Evolutionary conservation across 2,888 invertebrate species (phyloP).

Genomic region (Micoletzkya japonica): DNA sequence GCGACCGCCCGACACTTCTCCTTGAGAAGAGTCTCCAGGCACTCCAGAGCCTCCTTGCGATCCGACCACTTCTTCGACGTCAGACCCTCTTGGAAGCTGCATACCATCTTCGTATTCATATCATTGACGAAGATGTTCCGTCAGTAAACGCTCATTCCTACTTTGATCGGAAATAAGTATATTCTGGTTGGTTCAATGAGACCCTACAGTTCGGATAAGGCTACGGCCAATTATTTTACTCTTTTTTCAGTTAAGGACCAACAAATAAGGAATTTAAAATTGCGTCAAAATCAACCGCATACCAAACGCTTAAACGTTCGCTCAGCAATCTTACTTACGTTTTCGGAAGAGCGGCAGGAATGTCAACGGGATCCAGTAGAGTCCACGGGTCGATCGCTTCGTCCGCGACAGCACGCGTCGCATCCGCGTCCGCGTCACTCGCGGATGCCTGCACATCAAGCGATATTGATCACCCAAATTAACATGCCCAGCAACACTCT

Average conservation of each 20-base stretch:
- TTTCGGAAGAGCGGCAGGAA: too few relatives aligned
- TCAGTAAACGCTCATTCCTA: too few relatives aligned
- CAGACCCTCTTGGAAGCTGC: constrained; percentile 89
- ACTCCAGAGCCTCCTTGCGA: constrained; percentile 95
- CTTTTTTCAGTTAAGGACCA: not conserved
- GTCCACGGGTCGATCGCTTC: constrained; percentile 83
- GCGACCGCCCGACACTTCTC: not conserved
- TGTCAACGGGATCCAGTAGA: constrained; percentile 85
- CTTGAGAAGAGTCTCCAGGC: constrained; percentile 29
- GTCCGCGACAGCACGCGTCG: constrained; percentile 20
- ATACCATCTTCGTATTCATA: constrained; percentile 75
- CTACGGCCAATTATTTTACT: too few relatives aligned
- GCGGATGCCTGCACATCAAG: not conserved
- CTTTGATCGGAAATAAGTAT: too few relatives aligned
- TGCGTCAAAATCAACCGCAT: too few relatives aligned
- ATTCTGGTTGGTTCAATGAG: too few relatives aligned
- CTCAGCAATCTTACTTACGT: too few relatives aligned
- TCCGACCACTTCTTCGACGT: constrained; percentile 98
- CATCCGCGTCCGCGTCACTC: not conserved
- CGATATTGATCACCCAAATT: not conserved
- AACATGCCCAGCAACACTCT: not conserved
- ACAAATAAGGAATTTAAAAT: not conserved
- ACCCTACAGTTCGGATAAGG: too few relatives aligned
- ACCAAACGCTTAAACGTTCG: too few relatives aligned
- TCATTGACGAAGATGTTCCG: too few relatives aligned